Evolutionary conservation across 2,113 vertebrate genomes (phyloP), one percentile per base, ranked within the genome.

Genomic region (Lethenteron reissneri): DNA sequence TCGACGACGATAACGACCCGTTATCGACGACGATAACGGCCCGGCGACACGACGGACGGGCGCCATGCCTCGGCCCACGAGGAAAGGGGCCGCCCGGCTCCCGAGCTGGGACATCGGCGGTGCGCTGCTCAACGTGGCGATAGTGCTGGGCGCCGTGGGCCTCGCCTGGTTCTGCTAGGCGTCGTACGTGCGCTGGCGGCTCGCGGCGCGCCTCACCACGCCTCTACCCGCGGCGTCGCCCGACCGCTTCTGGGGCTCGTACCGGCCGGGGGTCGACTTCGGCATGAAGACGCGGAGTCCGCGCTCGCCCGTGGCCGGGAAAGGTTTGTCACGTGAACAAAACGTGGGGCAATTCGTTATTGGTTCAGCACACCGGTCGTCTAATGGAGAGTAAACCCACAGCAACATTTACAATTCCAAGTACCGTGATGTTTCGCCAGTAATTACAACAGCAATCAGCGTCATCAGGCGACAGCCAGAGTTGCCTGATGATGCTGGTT

Each of bases 231-330:
- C 76, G 2, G 83, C 83, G 21, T 78, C 87, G 1, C 83, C 88
- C 0, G 76, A 77, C 6, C 82, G 81, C 72, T 95, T 89, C 76
- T 95, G 92, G 92, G 92, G 92, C 71, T 86, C 90, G 2, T 95
- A 95, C 77, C 83, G 92, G 17, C 91, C 92, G 1, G 88, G 94
- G 72, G 84, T 95, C 11, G 92, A 92, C 77, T 89, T 95, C 58
- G 91, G 90, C 58, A 95, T 97, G 92, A 95, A 94, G 82, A 89
- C 90, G 2, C 85, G 91, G 75, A 95, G 87, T 78, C 82, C 85
- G 0, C 81, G 75, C 7, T 82, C 89, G 1, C 80, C 85, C 3
- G 87, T 92, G 57, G 85, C 88, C 73, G 90, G 92, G 25, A 25
- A 25, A 41, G 41, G 41, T 41, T 41, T 41, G 41, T 41, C 41